Evolutionary conservation across 2,113 vertebrate genomes (phyloP).

Genomic region (Ellobius talpinus): DNA sequence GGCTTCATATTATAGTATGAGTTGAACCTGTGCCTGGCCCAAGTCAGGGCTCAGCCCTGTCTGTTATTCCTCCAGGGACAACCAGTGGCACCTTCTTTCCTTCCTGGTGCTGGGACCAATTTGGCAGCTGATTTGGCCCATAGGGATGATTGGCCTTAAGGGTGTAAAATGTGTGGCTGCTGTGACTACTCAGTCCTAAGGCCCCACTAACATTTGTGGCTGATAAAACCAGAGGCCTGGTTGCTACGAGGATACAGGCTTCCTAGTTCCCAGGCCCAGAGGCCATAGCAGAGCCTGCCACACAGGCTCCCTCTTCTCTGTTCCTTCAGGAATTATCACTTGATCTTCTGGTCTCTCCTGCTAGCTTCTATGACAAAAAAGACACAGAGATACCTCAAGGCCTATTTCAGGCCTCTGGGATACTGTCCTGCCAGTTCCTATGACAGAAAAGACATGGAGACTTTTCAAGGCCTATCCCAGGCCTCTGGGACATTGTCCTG

Average conservation of each 20-base stretch:
- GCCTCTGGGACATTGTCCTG: neutral
- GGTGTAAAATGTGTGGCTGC: too few relatives aligned
- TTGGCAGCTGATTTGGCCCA: accelerated
- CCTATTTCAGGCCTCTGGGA: neutral
- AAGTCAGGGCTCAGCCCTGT: accelerated
- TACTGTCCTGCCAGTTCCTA: accelerated
- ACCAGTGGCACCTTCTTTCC: neutral
- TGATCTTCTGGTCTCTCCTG: neutral
- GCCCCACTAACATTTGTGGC: accelerated
- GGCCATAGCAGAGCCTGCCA: neutral
- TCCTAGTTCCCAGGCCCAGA: neutral
- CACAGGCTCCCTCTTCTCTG: neutral
- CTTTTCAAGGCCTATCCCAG: accelerated
- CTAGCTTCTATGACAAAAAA: neutral
- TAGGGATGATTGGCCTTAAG: accelerated
- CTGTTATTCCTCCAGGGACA: accelerated
- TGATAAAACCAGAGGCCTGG: neutral
- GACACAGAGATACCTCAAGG: neutral
- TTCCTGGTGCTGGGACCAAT: neutral
- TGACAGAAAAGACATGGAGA: too few relatives aligned
- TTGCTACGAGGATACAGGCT: neutral
- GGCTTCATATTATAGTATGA: neutral
- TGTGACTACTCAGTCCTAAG: accelerated
- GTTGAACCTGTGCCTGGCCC: neutral
- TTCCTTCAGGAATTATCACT: neutral